Base-by-base conservation (phyloP, 2,888 invertebrate genomes). In the Drosophila niveifrons region DNA sequence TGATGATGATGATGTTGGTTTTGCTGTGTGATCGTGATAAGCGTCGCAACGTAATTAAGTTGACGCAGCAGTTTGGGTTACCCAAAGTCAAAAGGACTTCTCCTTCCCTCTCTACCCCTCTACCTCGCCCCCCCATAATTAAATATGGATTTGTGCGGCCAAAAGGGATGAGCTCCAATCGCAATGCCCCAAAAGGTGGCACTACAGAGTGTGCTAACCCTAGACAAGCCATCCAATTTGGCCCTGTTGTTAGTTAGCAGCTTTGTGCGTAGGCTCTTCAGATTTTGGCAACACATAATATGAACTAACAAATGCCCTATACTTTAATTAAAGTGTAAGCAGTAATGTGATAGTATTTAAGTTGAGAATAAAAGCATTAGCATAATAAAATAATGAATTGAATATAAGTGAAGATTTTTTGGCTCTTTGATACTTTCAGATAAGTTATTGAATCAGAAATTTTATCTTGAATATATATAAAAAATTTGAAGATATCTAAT, bases 11-110 rank as follows among this genome's bases (percentile, higher is more conserved):
- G 52, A 13, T 23, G 11, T 36, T 44, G 61, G 3, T 9, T 23
- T 31, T 52, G 52, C 15, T 53, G 50, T 75, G 82, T 80, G 87
- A 75, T 82, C 78, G 69, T 69, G 85, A 78, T 84, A 82, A 84
- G 89, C 72, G 75, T 53, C 73, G 76, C 82, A 69, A 67, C 56
- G 76, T 87, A 84, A 89, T 84, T 89, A 88, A 84, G 79, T 76
- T 78, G 78, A 80, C 74, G 74, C 70, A 75, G 86, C 65, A 65
- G 59, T 59, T 59, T 63, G 72, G 56, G 59, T 52, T 66, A 72
- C 59, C 68, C 82, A 62, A 68, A 74, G 55, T 56, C 63, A 52
- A 69, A 72, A 34, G 61, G 31, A 34, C 34, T 34, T 11, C 34
- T 11, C 34, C 31, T 2, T 2, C 9, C 31, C 31, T 11, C 3